Evolutionary conservation across 2,797 vertebrate species (phyloP), one percentile per base, ranked within the genome.

Genomic region (Ambastaia sidthimunki): DNA sequence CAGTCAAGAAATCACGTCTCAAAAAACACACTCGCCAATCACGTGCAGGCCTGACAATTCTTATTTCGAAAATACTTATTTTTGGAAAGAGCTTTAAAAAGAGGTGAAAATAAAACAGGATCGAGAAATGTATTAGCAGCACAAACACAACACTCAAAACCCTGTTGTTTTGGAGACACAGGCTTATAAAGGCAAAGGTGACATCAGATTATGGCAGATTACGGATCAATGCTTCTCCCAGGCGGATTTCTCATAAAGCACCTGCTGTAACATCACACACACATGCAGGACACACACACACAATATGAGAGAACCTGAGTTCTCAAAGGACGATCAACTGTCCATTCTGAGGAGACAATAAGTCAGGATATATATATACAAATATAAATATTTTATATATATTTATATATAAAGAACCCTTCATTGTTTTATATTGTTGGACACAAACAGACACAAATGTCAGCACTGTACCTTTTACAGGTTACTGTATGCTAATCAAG

Each of bases 211-310:
- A 72, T 59, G n/a, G n/a, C n/a, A n/a, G n/a, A n/a, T n/a, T n/a
- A 71, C 31, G 76, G 76, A 78, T 71, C 76, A 72, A 55, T 41
- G 76, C 69, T 63, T 65, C 66, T 78, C 75, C 34, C 57, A 28
- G 31, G 47, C 59, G 71, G 69, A 79, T 71, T 79, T 63, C 76
- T 72, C 81, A 82, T 54, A 54, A 18, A 69, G 69, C 84, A 85
- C 84, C 88, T 86, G 73, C 85, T 84, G 41, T 78, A 75, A 78
- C 54, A 82, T 85, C 68, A 73, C 71, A 77, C 69, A 80, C 67
- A 71, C 74, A 48, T 50, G 41, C 47, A n/a, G n/a, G n/a, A 76
- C 83, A 77, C 81, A 87, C n/a, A n/a, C n/a, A n/a, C n/a, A n/a
- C n/a, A n/a, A 86, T 82, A 86, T 59, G 72, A 78, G 81, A 82